Evolutionary conservation across 2,797 vertebrate genomes (phyloP).

Genomic region (Babyrousa celebensis): DNA sequence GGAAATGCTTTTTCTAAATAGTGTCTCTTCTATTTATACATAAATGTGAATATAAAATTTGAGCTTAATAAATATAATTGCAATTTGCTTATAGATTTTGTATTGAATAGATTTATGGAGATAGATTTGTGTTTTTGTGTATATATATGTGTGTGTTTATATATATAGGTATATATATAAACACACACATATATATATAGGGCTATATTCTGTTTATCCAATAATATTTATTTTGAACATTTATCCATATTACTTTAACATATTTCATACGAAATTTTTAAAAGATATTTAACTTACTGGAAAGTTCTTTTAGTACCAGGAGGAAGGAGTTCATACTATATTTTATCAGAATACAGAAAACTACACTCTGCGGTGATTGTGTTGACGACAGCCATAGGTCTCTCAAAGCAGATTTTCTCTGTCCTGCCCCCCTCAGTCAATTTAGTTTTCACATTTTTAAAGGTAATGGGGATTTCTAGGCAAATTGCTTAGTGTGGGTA

Average conservation of each 20-base stretch:
- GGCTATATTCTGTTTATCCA: not conserved
- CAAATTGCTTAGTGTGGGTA: not conserved
- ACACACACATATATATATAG: not conserved
- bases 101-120: not conserved
- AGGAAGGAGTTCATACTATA: not conserved
- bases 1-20: not conserved
- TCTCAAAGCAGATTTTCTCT: not conserved
- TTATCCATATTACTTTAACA: not conserved
- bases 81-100: not conserved
- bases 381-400: not conserved
- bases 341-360: not conserved
- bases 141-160: too few relatives aligned
- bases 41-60: not conserved
- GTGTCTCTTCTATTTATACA: not conserved
- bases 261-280: not conserved
- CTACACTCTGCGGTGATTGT: not conserved
- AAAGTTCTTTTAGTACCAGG: not conserved
- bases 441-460: conserved; percentile 61
- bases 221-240: not conserved
- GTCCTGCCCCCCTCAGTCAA: not conserved
- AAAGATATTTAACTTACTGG: not conserved
- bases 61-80: not conserved
- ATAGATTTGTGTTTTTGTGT: not conserved
- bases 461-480: not conserved
- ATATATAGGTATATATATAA: too few relatives aligned